Conservation (phyloP, 2,113 vertebrate genomes). For the Ceyx melanurus region DNA sequence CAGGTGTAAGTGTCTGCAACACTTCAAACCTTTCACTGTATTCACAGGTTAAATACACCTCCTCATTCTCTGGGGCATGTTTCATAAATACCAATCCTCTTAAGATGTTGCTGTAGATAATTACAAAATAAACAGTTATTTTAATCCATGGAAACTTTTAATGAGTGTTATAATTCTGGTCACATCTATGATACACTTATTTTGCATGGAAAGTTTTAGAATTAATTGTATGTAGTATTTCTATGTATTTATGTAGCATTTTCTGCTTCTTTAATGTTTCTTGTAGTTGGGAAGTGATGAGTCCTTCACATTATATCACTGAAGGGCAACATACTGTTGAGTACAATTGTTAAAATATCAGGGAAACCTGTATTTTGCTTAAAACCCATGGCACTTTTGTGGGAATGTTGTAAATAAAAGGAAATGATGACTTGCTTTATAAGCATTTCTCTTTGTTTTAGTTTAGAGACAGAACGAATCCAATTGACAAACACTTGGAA, state of each 20-base stretch:
- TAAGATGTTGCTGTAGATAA: neutral
- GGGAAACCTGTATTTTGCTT: neutral
- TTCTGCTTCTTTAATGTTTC: neutral
- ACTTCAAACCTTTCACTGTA: neutral
- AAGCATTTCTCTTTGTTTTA: neutral
- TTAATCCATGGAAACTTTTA: neutral
- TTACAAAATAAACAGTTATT: neutral
- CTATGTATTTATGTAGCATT: neutral
- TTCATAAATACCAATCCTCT: neutral
- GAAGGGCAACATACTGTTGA: neutral
- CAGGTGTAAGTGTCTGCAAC: constrained; percentile 72
- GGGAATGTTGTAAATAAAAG: neutral
- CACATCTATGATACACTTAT: neutral
- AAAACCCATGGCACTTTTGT: neutral
- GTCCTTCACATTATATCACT: neutral
- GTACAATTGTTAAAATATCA: neutral
- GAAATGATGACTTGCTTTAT: neutral
- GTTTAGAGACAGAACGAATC: constrained; percentile 77
- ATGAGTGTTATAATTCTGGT: neutral
- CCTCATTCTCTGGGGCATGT: neutral
- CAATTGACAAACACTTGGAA: constrained; percentile 90
- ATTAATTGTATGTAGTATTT: neutral
- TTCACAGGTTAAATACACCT: neutral
- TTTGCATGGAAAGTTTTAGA: neutral
- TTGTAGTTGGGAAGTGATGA: neutral